A percentile compares a stretch with the other conserved stretches of the same genome.
phyloP scores from a whole-genome alignment of 2,797 vertebrate species.

The Melanotaenia boesemani region DNA sequence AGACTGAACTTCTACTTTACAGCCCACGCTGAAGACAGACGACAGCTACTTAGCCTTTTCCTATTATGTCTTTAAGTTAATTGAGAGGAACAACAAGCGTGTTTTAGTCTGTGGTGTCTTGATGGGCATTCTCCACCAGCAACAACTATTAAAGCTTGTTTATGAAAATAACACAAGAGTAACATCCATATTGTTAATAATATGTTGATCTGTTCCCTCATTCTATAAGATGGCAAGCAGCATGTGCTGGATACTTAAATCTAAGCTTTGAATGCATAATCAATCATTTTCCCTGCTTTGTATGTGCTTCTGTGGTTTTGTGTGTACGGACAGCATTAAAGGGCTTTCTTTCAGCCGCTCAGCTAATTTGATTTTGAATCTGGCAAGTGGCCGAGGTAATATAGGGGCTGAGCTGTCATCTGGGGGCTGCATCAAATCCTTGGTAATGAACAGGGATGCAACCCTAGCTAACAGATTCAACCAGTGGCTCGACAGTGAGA shows the following conservation, averaged over 20 bases:
- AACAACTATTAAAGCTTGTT: slow-evolving; percentile 60
- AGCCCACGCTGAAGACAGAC: slow-evolving; percentile 64
- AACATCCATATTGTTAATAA: slow-evolving; percentile 58
- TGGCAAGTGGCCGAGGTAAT: slow-evolving; percentile 60
- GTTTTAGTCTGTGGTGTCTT: slow-evolving; percentile 54
- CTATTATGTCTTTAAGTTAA: slow-evolving; percentile 76
- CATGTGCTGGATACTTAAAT: slow-evolving; percentile 23
- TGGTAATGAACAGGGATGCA: slow-evolving; percentile 57
- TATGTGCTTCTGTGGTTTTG: slow-evolving; percentile 17
- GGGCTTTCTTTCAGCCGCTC: slow-evolving; percentile 62
- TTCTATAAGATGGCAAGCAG: slow-evolving; percentile 11
- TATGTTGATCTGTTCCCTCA: slow-evolving; percentile 55
- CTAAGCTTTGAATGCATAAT: slow-evolving; percentile 44
- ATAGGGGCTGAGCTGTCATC: slow-evolving; percentile 59
- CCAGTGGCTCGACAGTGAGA: not conserved
- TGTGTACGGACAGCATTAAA: slow-evolving; percentile 42
- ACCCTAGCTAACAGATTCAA: slow-evolving; percentile 21
- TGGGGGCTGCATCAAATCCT: slow-evolving; percentile 49
- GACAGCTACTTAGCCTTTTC: slow-evolving; percentile 74
- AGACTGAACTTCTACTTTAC: slow-evolving; percentile 51
- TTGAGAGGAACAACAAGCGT: slow-evolving; percentile 69
- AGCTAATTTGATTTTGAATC: slow-evolving; percentile 76
- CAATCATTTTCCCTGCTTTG: slow-evolving; percentile 11
- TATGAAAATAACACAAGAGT: slow-evolving; percentile 55
- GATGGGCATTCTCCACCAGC: slow-evolving; percentile 49